Evolutionary conservation across 2,888 invertebrate species (phyloP).

Genomic region (Magallana nippona): DNA sequence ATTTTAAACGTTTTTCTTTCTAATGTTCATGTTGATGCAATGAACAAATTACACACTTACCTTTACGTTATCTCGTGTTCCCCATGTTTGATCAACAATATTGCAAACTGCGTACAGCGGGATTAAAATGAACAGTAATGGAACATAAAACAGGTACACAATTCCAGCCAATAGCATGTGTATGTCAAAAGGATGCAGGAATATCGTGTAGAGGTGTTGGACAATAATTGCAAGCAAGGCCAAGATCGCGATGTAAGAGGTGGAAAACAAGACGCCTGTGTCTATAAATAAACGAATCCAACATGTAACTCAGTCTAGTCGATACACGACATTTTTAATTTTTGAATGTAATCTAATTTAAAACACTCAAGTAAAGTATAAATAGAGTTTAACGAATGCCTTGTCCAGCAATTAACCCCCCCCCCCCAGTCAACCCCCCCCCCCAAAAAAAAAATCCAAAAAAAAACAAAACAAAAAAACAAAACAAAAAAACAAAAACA

Average conservation of each 20-base stretch:
- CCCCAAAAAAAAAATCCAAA: too few species aligned
- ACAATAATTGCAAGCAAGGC: constrained; percentile 55
- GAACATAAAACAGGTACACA: constrained; percentile 64
- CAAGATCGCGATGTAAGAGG: constrained; percentile 39
- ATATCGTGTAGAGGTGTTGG: constrained; percentile 59
- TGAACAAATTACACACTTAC: too few species aligned
- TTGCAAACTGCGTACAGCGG: constrained; percentile 67
- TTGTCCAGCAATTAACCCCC: too few species aligned
- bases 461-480: too few species aligned
- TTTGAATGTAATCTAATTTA: too few species aligned
- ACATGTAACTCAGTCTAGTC: too few species aligned
- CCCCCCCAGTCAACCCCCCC: too few species aligned
- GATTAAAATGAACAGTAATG: constrained; percentile 65
- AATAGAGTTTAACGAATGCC: too few species aligned
- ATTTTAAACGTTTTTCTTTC: too few species aligned
- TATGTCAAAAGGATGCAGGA: constrained; percentile 62
- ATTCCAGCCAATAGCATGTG: constrained; percentile 59
- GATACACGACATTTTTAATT: too few species aligned
- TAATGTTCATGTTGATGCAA: constrained; percentile 24
- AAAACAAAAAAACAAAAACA: too few species aligned
- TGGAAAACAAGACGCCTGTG: constrained; percentile 44
- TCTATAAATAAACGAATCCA: constrained; percentile 49
- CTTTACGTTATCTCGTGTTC: constrained; percentile 64
- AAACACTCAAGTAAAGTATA: too few species aligned
- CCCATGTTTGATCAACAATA: constrained; percentile 70